These are phyloP conservation scores for Trichonephila clavipes DNA, from an alignment of 1,140 invertebrate species.

Conservation along the genomic window DNA sequence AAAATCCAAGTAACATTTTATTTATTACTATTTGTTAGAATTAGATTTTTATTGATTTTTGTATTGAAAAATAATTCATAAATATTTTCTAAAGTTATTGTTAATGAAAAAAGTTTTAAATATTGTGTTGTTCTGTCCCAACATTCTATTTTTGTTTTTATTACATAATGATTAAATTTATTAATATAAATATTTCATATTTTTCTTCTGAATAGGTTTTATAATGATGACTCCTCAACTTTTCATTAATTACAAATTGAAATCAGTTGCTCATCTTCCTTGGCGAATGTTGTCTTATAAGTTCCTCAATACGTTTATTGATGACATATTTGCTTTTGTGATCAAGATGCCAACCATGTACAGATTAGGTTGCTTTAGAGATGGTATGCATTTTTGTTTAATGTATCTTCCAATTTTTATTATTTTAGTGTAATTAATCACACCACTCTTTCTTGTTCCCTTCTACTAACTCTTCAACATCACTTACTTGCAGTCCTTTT, in stretches of 20 bases:
- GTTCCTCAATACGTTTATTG: slow-evolving; percentile 99
- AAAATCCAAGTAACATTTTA: too few species aligned
- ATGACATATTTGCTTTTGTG: slow-evolving; percentile 99
- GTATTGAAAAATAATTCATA: too few species aligned
- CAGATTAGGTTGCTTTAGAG: slow-evolving; percentile 94
- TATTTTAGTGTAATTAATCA: neutral
- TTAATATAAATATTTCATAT: neutral
- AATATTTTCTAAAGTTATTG: too few species aligned
- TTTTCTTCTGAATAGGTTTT: slow-evolving; percentile 86
- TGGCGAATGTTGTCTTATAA: slow-evolving; percentile 99
- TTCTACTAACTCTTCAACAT: too few species aligned
- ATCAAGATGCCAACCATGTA: slow-evolving; percentile 99
- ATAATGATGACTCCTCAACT: slow-evolving; percentile 99
- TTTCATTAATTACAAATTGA: slow-evolving; percentile 99
- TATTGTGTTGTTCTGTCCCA: too few species aligned
- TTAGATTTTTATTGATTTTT: too few species aligned
- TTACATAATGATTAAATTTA: too few species aligned
- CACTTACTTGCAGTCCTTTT: too few species aligned
- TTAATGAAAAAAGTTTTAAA: too few species aligned
- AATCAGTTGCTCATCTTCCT: slow-evolving; percentile 98
- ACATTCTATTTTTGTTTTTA: too few species aligned
- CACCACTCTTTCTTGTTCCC: too few species aligned
- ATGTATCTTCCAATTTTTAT: neutral
- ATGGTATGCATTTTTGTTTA: slow-evolving; percentile 85
- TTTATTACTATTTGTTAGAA: too few species aligned